phyloP scores from a whole-genome alignment of 2,113 vertebrate species.

The Butorides virescens region DNA sequence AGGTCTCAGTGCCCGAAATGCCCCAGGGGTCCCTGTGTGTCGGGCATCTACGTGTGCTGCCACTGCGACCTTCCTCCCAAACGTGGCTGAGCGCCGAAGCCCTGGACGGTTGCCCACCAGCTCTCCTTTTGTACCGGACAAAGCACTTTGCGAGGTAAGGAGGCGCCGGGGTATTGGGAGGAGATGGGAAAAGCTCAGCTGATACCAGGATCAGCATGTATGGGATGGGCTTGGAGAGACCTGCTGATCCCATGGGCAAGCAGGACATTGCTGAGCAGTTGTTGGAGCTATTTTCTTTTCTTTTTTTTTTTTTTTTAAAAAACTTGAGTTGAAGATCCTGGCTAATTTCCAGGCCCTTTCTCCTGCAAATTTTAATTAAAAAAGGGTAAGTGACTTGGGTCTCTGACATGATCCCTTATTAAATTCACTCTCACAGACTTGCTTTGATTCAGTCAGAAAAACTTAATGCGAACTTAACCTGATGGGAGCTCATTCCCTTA shows the following conservation, averaged over 20 bases:
- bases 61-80: not conserved
- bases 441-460: not conserved
- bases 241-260: not conserved
- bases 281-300: not conserved
- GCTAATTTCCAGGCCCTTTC: not conserved
- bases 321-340: not conserved
- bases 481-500: not conserved
- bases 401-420: not conserved
- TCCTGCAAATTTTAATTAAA: not conserved
- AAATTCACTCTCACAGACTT: not conserved
- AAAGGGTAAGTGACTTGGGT: not conserved
- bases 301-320: not conserved
- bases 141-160: not conserved
- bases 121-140: not conserved
- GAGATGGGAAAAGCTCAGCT: not conserved
- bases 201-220: not conserved
- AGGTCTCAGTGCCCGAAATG: not conserved
- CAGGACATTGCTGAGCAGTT: not conserved
- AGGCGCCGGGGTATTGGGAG: fast-evolving
- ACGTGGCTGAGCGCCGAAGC: not conserved
- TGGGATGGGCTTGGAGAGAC: not conserved
- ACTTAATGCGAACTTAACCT: not conserved
- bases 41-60: fast-evolving
- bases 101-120: not conserved
- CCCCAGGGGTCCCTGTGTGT: not conserved